Evolutionary conservation across 2,113 vertebrate species (phyloP), one percentile per base, ranked within the genome.

Genomic region (Mesoclemmys tuberculata): DNA sequence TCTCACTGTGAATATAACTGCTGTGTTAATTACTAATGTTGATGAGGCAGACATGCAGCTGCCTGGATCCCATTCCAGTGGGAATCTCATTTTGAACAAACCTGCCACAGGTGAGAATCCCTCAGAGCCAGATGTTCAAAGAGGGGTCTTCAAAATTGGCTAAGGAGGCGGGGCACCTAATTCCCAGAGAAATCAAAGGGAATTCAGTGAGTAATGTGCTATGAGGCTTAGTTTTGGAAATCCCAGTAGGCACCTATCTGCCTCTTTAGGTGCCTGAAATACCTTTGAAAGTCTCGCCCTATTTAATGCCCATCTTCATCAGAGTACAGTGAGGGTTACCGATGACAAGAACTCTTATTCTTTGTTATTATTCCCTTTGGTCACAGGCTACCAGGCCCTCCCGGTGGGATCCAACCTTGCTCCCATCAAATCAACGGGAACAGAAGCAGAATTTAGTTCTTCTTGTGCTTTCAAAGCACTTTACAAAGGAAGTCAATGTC

Each of bases 11-110:
- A 93, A 92, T 82, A 38, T 92, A 94, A 96, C 92, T 93, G 85
- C 91, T 5, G 5, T n/a, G 74, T 83, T 97, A 94, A 95, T 93
- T 86, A 86, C 58, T 19, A 85, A 74, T 3, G 64, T 1, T 75
- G 78, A 90, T 96, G 91, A 96, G 84, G 92, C 95, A 90, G 88
- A 96, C 81, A 82, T 11, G 68, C 13, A 78, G 90, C 75, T 83
- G 79, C 92, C 93, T 27, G 75, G 88, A 85, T 93, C 77, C 21
- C 31, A 54, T 85, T 68, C 44, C 85, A 80, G 68, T n/a, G 93
- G 88, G 90, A 95, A 85, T 68, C 1, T 0, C 84, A 96, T 56
- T 61, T 71, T 10, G 80, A 95, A 51, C 35, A 51, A 87, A 93
- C n/a, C 74, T 52, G 38, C 27, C 38, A 51, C 93, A 94, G 92